phyloP scores from a whole-genome alignment of 2,888 invertebrate genomes.

The Thalpophila matura region DNA sequence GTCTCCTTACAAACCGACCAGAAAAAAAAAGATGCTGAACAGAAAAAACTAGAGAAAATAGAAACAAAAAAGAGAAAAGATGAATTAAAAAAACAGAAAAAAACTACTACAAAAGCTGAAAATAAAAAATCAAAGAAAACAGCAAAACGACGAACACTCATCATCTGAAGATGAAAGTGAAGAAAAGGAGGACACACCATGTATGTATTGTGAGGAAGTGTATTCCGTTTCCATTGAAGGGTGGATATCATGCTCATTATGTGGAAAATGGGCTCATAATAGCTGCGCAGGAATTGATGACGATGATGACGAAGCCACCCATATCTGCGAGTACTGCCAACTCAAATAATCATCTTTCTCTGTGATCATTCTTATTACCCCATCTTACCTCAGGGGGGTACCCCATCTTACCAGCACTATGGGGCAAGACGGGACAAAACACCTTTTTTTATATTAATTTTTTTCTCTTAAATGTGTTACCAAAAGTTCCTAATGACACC shows the following conservation, averaged over 20 bases:
- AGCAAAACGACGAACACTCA: slow-evolving; percentile 42
- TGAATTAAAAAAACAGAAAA: slow-evolving; percentile 35
- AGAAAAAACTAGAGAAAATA: slow-evolving; percentile 39
- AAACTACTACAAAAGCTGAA: no score
- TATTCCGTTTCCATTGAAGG: slow-evolving; percentile 53
- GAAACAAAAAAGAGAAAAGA: slow-evolving; percentile 31
- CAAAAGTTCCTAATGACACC: slow-evolving; percentile 33
- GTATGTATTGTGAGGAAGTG: slow-evolving; percentile 36
- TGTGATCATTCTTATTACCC: no score
- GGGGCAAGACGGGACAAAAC: slow-evolving; percentile 42
- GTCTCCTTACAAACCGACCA: slow-evolving; percentile 49
- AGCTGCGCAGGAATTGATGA: no score
- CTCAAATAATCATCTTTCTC: slow-evolving; percentile 41
- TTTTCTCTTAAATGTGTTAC: slow-evolving; percentile 31
- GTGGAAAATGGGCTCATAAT: no score
- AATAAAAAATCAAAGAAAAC: slow-evolving; percentile 33
- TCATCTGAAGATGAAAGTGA: slow-evolving; percentile 41
- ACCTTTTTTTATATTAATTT: slow-evolving; percentile 32
- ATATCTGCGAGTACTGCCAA: slow-evolving; percentile 45
- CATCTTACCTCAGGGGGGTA: no score
- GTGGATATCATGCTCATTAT: no score
- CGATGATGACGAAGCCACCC: slow-evolving; percentile 45
- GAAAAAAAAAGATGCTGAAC: no score
- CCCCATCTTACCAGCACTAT: no score
- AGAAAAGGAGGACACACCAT: slow-evolving; percentile 36